These are phyloP conservation scores for Zelostemma sp. DNA, from an alignment of 1,140 invertebrate genomes.

Conservation along the genomic window DNA sequence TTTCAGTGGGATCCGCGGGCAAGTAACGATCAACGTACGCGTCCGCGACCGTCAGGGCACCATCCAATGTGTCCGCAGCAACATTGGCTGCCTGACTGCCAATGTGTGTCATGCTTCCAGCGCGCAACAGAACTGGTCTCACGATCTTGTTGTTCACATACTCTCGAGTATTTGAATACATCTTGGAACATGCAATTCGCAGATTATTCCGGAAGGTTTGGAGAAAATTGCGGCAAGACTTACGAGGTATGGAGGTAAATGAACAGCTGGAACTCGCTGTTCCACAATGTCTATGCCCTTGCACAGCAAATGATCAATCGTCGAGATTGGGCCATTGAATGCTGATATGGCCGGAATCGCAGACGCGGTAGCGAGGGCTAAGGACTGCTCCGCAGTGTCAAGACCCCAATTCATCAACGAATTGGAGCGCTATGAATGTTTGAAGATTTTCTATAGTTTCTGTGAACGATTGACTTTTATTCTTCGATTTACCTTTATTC, in stretches of 20 bases:
- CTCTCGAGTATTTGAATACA: slow-evolving; percentile 82
- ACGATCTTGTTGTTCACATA: slow-evolving; percentile 78
- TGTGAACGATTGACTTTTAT: slow-evolving; percentile 4
- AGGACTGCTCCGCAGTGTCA: slow-evolving; percentile 77
- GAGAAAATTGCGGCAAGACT: slow-evolving; percentile 47
- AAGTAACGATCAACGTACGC: slow-evolving; percentile 85
- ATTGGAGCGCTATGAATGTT: slow-evolving; percentile 76
- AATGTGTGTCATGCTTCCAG: slow-evolving; percentile 83
- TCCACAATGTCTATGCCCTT: slow-evolving; percentile 83
- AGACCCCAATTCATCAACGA: slow-evolving; percentile 80
- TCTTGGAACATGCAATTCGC: slow-evolving; percentile 69
- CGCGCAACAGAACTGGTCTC: slow-evolving; percentile 77
- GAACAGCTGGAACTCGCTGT: slow-evolving; percentile 80
- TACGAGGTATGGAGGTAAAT: slow-evolving; percentile 82
- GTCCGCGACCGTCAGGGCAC: slow-evolving; percentile 80
- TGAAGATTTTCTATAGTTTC: no score
- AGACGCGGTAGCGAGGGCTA: slow-evolving; percentile 76
- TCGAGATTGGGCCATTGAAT: slow-evolving; percentile 77
- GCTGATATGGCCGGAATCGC: slow-evolving; percentile 77
- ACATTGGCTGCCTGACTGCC: slow-evolving; percentile 78
- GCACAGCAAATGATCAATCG: slow-evolving; percentile 81
- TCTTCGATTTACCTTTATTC: slow-evolving; percentile 73
- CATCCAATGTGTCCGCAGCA: slow-evolving; percentile 79
- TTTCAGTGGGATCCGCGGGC: slow-evolving; percentile 76
- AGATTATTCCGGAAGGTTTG: no score